Conservation (phyloP, 2,113 vertebrate species). For the Anser cygnoides region DNA sequence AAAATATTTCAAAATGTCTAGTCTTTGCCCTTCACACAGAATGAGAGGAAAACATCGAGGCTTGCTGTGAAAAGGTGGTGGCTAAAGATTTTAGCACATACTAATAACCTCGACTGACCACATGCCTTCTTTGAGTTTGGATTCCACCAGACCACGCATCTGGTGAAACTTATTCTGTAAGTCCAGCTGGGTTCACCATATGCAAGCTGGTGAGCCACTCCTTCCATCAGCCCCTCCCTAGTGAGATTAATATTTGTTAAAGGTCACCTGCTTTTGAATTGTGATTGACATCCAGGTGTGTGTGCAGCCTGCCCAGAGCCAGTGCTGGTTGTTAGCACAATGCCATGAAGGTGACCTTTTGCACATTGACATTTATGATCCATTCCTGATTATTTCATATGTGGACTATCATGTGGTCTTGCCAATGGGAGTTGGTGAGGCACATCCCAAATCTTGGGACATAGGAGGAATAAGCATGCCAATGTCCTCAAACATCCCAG, state of each 20-base stretch:
- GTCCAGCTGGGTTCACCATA: background rate
- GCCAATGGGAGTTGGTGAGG: background rate
- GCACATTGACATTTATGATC: background rate
- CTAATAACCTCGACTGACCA: background rate
- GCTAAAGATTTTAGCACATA: background rate
- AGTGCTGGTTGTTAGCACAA: background rate
- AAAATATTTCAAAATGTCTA: background rate
- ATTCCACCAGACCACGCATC: background rate
- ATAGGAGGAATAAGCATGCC: background rate
- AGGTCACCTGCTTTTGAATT: background rate
- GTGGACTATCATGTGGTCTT: background rate
- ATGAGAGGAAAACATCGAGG: background rate
- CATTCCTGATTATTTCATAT: background rate
- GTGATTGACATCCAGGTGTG: background rate
- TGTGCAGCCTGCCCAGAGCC: background rate
- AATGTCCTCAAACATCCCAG: background rate
- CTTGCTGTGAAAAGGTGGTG: background rate
- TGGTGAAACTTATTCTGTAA: background rate
- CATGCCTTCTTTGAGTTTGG: background rate
- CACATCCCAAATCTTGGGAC: background rate
- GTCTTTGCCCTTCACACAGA: background rate
- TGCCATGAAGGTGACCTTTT: background rate
- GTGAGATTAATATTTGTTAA: background rate
- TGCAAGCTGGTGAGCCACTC: background rate
- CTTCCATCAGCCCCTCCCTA: background rate